phyloP scores from a whole-genome alignment of 2,113 vertebrate genomes.

The Phainopepla nitens region DNA sequence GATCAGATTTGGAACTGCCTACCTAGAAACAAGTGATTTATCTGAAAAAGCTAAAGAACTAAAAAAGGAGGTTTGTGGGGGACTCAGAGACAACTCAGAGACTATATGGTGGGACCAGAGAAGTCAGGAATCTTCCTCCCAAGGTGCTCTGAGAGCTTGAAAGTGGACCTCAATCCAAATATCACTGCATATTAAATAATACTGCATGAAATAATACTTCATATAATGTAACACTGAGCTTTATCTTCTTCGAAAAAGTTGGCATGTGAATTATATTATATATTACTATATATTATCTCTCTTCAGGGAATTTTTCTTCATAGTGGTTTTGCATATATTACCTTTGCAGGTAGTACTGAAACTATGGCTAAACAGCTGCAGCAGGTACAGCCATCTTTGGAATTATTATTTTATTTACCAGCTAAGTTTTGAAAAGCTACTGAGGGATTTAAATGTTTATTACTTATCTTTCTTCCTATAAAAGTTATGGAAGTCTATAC shows the following conservation, averaged over 20 bases:
- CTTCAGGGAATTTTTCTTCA: not conserved
- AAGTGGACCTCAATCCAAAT: not conserved
- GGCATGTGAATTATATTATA: not conserved
- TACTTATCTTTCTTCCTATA: not conserved
- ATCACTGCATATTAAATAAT: not conserved
- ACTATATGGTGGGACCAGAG: not conserved
- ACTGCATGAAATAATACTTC: not conserved
- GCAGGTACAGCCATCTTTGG: not conserved
- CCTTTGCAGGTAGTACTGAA: not conserved
- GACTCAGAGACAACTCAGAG: not conserved
- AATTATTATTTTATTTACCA: not conserved
- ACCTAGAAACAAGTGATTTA: not conserved
- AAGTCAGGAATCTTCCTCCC: not conserved
- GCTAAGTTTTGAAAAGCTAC: not conserved
- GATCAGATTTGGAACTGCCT: not conserved
- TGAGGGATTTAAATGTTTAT: not conserved
- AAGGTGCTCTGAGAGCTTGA: not conserved
- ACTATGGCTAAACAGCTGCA: not conserved
- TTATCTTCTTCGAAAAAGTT: not conserved
- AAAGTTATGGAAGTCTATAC: not conserved
- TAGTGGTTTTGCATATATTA: not conserved
- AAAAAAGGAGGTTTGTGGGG: not conserved
- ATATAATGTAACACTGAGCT: not conserved
- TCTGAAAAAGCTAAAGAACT: not conserved
- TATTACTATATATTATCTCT: not conserved